Evolutionary conservation across 2,888 invertebrate genomes (phyloP).

Genomic region (Lithophane socia): DNA sequence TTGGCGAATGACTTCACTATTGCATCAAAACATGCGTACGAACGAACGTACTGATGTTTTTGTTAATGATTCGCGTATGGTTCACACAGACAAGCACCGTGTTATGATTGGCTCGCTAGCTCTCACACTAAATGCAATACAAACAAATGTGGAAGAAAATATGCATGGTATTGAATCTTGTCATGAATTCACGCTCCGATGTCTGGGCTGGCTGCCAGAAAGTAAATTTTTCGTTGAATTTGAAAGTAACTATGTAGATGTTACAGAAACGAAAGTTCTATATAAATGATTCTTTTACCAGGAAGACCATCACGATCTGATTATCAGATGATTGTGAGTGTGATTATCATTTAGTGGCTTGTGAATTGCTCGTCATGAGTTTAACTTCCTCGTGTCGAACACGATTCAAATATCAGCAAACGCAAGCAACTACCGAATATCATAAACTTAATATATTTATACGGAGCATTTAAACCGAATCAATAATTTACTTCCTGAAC

Average conservation of each 20-base stretch:
- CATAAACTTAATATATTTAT: neutral
- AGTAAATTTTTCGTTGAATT: conserved; percentile 18
- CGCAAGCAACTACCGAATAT: conserved; percentile 37
- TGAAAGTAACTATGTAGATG: conserved; percentile 1
- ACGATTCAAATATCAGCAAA: conserved; percentile 47
- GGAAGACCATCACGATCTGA: neutral
- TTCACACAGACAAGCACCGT: conserved; percentile 22
- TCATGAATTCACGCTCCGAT: conserved; percentile 24
- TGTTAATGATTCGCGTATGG: conserved; percentile 19
- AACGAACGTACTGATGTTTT: conserved; percentile 27
- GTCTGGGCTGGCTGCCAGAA: conserved; percentile 35
- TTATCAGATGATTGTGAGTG: neutral
- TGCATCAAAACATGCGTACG: conserved; percentile 40
- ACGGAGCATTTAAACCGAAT: conserved; percentile 13
- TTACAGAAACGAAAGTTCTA: conserved; percentile 8
- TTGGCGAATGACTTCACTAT: conserved; percentile 46
- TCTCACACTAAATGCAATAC: conserved; percentile 17
- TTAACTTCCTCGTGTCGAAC: conserved; percentile 59
- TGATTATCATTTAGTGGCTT: neutral
- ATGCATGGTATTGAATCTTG: neutral
- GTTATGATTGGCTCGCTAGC: conserved; percentile 28
- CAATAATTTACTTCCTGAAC: conserved; percentile 29
- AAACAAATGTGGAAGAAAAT: conserved; percentile 30
- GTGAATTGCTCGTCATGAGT: conserved; percentile 26
- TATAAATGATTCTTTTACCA: neutral